Percentiles rank a stretch among this genome's conserved stretches.
These are phyloP conservation scores for Perccottus glenii DNA, from an alignment of 2,113 vertebrate genomes.

Conservation along the genomic window DNA sequence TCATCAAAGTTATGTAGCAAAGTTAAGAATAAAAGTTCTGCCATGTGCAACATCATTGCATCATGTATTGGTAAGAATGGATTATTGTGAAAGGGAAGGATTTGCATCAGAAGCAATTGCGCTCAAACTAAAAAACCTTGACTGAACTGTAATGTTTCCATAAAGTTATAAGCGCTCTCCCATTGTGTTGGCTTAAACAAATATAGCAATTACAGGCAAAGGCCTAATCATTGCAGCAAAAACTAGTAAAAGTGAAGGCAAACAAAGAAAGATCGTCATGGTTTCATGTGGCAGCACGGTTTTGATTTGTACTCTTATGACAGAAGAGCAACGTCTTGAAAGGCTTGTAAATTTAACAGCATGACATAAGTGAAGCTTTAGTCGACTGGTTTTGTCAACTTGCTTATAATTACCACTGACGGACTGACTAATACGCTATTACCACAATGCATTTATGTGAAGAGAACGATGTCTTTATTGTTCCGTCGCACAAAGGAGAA, in stretches of 20 bases:
- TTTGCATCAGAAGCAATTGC: slow-evolving; percentile 33
- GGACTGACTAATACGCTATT: slow-evolving; percentile 13
- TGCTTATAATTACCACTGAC: slow-evolving; percentile 25
- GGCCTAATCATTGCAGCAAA: slow-evolving; percentile 67
- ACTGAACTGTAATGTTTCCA: slow-evolving; percentile 36
- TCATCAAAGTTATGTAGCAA: slow-evolving; percentile 32
- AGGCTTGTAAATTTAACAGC: slow-evolving; percentile 32
- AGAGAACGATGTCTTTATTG: slow-evolving; percentile 8
- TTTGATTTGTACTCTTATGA: slow-evolving; percentile 59
- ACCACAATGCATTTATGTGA: slow-evolving; percentile 24
- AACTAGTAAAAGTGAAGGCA: slow-evolving; percentile 62
- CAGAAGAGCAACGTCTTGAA: slow-evolving; percentile 12
- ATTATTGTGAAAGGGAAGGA: slow-evolving; percentile 40
- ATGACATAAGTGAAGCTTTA: slow-evolving; percentile 13
- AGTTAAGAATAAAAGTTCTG: slow-evolving; percentile 40
- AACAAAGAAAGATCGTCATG: slow-evolving; percentile 65
- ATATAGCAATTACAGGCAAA: slow-evolving; percentile 62
- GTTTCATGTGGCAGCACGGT: slow-evolving; percentile 57
- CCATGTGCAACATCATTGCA: slow-evolving; percentile 38
- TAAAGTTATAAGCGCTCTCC: slow-evolving; percentile 46
- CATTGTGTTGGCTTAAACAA: slow-evolving; percentile 67
- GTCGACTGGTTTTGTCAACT: slow-evolving; percentile 3
- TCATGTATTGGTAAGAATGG: slow-evolving; percentile 36
- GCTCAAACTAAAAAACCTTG: slow-evolving; percentile 53
- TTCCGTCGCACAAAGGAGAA: slow-evolving; percentile 15